Base-by-base conservation (phyloP, 2,113 vertebrate species). In the Elachura formosa region DNA sequence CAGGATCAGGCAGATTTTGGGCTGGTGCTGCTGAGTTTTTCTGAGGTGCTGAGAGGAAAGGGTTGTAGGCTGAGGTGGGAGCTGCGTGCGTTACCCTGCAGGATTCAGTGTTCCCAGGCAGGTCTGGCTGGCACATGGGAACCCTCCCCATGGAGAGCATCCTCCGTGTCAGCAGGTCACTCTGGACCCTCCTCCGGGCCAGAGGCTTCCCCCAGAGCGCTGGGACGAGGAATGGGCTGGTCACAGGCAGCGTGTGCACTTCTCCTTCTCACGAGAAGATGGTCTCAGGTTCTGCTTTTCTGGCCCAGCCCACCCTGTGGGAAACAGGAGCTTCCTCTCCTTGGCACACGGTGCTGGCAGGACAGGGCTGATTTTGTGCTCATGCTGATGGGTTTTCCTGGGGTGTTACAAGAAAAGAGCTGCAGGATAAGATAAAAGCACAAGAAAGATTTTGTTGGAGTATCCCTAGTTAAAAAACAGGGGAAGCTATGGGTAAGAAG, bases 41-140 rank as follows among this genome's bases (percentile, higher is more conserved):
- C 17, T 19, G 75, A 7, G 34, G 0, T 40, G 29, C 18, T 34
- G 34, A 0, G 23, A 54, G 67, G 34, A 26, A 25, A 17, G 33
- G 61, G 2, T 76, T 15, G 0, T 2, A 31, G 63, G 68, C 6
- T 9, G 7, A 59, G 45, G 19, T 22, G 36, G 38, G 40, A 82
- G 43, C n/a, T 9, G 36, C 2, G 28, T 8, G 0, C 3, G 8
- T 31, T 7, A 0, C 15, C 24, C 31, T 13, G 84, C 10, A 9
- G 34, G 41, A 0, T 2, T 19, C 3, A 2, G 36, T 9, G 21
- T 21, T 28, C 22, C 41, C 11, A 2, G 56, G 49, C 84, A 24
- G 68, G 58, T 11, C 14, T 2, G 52, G 24, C 29, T 83, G 43
- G 36, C 45, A 22, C 38, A 4, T 5, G 21, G 13, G 67, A 38